phyloP scores from a whole-genome alignment of 2,797 vertebrate species.

The Typhlichthys eigenmanni region DNA sequence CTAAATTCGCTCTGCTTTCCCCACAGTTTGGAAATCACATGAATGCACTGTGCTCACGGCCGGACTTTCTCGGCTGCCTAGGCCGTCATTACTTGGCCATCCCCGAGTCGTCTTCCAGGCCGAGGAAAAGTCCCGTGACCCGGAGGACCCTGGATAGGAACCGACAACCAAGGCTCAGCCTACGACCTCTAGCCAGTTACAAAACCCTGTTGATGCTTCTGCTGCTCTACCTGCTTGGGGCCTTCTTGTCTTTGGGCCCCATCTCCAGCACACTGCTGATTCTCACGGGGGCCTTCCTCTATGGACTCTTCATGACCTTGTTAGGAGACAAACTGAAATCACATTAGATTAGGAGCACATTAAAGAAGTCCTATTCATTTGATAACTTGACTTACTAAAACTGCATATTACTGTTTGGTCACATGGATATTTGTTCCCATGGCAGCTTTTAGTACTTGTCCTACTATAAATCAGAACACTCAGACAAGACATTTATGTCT shows the following conservation, averaged over 20 bases:
- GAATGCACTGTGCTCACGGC: conserved; percentile 82
- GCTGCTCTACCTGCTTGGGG: conserved; percentile 76
- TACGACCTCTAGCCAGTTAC: conserved; percentile 90
- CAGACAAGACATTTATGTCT: background rate
- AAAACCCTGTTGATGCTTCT: conserved; percentile 79
- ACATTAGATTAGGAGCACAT: conserved; percentile 51
- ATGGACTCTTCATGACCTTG: conserved; percentile 79
- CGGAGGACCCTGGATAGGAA: conserved; percentile 23
- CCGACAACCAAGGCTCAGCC: conserved; percentile 79
- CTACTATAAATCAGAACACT: background rate
- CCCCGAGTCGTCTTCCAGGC: background rate
- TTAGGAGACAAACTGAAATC: conserved; percentile 78
- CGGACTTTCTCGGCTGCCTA: conserved; percentile 84
- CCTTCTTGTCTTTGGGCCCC: conserved; percentile 78
- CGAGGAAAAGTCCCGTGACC: conserved; percentile 66
- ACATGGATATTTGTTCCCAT: too few species aligned
- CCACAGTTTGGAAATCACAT: conserved; percentile 86
- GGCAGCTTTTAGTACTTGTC: background rate
- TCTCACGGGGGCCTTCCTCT: conserved; percentile 72
- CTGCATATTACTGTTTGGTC: background rate
- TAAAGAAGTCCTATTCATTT: conserved; percentile 1
- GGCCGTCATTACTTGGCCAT: conserved; percentile 83
- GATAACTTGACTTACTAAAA: background rate
- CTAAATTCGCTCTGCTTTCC: background rate
- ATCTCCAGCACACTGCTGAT: conserved; percentile 78